These are phyloP conservation scores for Penelope pileata DNA, from an alignment of 2,113 vertebrate species.

Conservation along the genomic window DNA sequence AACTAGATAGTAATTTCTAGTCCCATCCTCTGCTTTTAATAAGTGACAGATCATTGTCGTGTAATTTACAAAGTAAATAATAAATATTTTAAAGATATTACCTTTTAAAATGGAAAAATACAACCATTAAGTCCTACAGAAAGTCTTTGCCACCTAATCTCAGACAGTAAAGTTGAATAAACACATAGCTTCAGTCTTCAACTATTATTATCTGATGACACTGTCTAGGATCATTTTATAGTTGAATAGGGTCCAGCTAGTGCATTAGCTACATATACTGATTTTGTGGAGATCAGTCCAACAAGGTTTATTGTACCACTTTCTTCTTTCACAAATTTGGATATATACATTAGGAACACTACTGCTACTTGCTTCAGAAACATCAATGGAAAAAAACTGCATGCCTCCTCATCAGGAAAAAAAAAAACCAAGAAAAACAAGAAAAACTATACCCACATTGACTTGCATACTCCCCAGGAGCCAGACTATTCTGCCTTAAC, in stretches of 20 bases:
- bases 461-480: background rate
- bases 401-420: background rate
- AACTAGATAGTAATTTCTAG: background rate
- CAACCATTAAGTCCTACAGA: conserved; percentile 18
- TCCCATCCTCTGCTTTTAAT: background rate
- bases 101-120: conserved; percentile 25
- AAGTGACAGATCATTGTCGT: background rate
- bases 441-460: background rate
- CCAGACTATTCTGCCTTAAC: background rate
- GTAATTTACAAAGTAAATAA: conserved; percentile 16
- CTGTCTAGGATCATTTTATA: conserved; percentile 24
- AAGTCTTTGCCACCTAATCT: conserved; percentile 39
- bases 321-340: background rate
- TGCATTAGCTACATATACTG: conserved; percentile 42
- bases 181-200: conserved; percentile 11
- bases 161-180: conserved; percentile 53
- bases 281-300: conserved; percentile 27
- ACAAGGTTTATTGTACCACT: background rate
- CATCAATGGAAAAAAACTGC: background rate
- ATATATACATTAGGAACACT: background rate
- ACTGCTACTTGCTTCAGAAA: background rate
- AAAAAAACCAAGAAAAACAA: background rate
- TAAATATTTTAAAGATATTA: conserved; percentile 17
- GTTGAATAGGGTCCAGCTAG: conserved; percentile 49
- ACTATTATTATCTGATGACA: conserved; percentile 42